Base-by-base conservation (phyloP, 2,888 invertebrate species). In the Morpho deidamia region DNA sequence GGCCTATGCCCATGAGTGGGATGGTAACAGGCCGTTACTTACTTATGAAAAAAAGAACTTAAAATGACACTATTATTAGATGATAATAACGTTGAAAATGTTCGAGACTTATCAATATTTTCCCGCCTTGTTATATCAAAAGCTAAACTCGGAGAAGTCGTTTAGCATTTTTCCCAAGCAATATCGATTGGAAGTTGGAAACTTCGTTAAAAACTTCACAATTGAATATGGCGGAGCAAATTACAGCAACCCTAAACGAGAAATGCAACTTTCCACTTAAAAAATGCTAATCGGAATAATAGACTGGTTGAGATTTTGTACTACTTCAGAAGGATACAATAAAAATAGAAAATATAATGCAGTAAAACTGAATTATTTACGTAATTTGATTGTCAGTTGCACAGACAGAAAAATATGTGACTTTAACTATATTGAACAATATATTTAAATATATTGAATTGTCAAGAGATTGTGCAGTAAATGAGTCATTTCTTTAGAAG, bases 201-300 rank as follows among this genome's bases (percentile, higher is more conserved):
- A 53, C 41, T 48, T 44, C 14, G 41, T 43, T 50, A 37, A 38
- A 51, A 43, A 37, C 45, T 51, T 53, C 54, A 53, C 48, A 34
- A 55, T 47, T 50, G 38, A 58, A 52, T 49, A 45, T 49, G 40
- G 33, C 14, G 43, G 11, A 51, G 23, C 46, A 51, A 56, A 54
- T 54, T 51, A 47, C 39, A 39, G 35, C 51, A 40, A 39, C 32
- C 38, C 33, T 48, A 52, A 52, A 45, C 44, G 49, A 32, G 46
- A 40, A 50, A 14, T 11, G 49, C 34, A 42, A 42, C 40, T 46
- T 43, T 44, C 44, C 39, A 43, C 43, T 55, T 43, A 11, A 34
- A n/a, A 51, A 51, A 55, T 40, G 47, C 11, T 51, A 51, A 55
- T 55, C 49, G 23, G 23, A 51, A 43, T 51, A 47, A 55, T 44